A percentile compares a stretch with the other conserved stretches of the same genome.
These are phyloP conservation scores for Grammomys dolichurus DNA, from an alignment of 2,113 vertebrate genomes.

Conservation along the genomic window DNA sequence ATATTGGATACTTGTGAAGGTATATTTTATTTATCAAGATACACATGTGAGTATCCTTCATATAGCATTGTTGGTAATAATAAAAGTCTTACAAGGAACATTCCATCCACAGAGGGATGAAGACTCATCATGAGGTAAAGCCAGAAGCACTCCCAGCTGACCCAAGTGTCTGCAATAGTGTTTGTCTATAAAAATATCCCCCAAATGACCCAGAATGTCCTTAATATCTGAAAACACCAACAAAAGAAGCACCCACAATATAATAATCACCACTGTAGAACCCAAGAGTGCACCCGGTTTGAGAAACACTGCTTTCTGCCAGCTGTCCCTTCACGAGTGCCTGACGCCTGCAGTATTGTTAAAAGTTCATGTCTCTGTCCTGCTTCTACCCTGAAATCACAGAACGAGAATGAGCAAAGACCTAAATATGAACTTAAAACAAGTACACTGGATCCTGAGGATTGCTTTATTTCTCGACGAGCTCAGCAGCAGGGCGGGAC, in stretches of 20 bases:
- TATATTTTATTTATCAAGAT: background rate
- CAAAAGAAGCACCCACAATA: slow-evolving; percentile 1
- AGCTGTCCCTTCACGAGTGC: background rate
- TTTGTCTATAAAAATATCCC: slow-evolving; percentile 14
- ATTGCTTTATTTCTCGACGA: background rate
- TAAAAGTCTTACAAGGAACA: background rate
- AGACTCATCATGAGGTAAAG: background rate
- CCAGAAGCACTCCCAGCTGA: background rate
- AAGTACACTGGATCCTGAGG: background rate
- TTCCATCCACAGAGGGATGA: background rate
- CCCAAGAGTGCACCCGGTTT: background rate
- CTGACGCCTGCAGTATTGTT: background rate
- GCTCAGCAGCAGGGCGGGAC: background rate
- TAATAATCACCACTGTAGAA: background rate
- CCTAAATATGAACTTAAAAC: background rate
- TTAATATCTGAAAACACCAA: slow-evolving; percentile 33
- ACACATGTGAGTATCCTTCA: background rate
- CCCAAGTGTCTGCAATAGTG: background rate
- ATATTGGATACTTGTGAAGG: background rate
- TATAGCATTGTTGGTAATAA: background rate
- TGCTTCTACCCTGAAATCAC: background rate
- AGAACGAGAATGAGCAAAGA: background rate
- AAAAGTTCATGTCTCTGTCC: background rate
- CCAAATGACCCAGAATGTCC: background rate
- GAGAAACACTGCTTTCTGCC: background rate